Evolutionary conservation across 2,113 vertebrate genomes (phyloP), one percentile per base, ranked within the genome.

Genomic region (Mustela lutreola): DNA sequence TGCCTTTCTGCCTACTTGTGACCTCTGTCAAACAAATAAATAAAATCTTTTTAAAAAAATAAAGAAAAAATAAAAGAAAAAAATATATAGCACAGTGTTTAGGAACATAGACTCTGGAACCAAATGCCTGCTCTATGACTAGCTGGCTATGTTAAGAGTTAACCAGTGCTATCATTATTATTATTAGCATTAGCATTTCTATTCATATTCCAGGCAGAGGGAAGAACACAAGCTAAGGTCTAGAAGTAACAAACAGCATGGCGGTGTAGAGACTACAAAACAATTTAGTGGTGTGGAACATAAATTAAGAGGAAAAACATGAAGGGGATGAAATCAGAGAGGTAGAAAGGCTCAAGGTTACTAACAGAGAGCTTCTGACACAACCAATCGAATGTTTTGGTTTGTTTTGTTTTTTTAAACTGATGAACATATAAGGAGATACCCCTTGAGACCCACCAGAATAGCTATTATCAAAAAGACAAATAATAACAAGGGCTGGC

Each of bases 341-440:
- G 24, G 24, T 8, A 63, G 73, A 65, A 26, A 48, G 19, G 15
- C 39, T 75, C 84, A 88, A 91, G 22, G 18, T 31, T 78, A 76
- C 50, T 89, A 78, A 75, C 2, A 79, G 87, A 87, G 53, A 71
- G n/a, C 62, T 94, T 79, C 62, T 73, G 28, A 84, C 71, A 92
- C 31, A 53, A 45, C 50, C 60, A 88, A 62, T 48, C 45, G 80
- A 56, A 75, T 33, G 19, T 53, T 53, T 53, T 50, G 11, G 11
- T 48, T 48, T 53, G 50, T 53, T 16, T 53, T 53, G 50, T 85
- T 71, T 87, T 75, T 28, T 26, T 26, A 31, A 73, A 85, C 7
- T 75, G 21, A 89, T 60, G 71, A 48, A 81, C 26, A 89, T 16
- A 78, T 9, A 70, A 24, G 28, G n/a, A 62, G 67, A 42, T 58